A percentile compares a stretch with the other conserved stretches of the same genome.
phyloP scores from a whole-genome alignment of 1,140 invertebrate genomes.

The Chymomyza costata region DNA sequence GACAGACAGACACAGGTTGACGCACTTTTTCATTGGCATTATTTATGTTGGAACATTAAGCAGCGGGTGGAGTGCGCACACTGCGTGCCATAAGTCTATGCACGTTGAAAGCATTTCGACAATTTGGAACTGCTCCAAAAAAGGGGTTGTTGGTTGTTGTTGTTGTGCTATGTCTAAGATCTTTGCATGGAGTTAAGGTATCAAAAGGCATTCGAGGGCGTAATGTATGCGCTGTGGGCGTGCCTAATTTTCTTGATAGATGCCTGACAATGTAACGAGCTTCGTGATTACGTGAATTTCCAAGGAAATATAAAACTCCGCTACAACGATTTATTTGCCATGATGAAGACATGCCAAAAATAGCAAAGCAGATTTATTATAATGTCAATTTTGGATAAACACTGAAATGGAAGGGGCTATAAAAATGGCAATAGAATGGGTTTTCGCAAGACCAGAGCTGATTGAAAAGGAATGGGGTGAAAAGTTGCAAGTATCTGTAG shows the following conservation, averaged over 20 bases:
- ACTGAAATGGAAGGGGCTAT: too few species aligned
- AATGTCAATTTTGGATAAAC: too few species aligned
- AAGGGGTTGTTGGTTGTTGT: conserved; percentile 27
- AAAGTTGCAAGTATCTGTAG: too few species aligned
- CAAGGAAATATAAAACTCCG: too few species aligned
- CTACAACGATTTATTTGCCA: too few species aligned
- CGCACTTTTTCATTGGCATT: conserved; percentile 53
- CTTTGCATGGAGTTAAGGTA: too few species aligned
- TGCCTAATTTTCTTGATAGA: conserved; percentile 60
- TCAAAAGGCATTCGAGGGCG: conserved; percentile 5
- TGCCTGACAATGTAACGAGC: conserved; percentile 45
- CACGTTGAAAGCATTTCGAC: conserved; percentile 26
- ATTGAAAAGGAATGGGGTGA: too few species aligned
- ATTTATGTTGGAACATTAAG: conserved; percentile 54
- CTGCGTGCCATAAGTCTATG: conserved; percentile 31
- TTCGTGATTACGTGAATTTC: conserved; percentile 27
- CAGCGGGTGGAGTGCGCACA: conserved; percentile 6
- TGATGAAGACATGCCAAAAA: too few species aligned
- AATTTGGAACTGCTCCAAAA: conserved; percentile 22
- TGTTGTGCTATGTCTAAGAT: too few species aligned
- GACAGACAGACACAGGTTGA: conserved; percentile 40
- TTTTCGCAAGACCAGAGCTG: too few species aligned
- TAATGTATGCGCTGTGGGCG: conserved; percentile 38
- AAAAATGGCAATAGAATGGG: too few species aligned
- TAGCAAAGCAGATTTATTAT: too few species aligned